A percentile compares a stretch with the other conserved stretches of the same genome.
These are phyloP conservation scores for Lagopus muta DNA, from an alignment of 2,113 vertebrate species.

Conservation along the genomic window DNA sequence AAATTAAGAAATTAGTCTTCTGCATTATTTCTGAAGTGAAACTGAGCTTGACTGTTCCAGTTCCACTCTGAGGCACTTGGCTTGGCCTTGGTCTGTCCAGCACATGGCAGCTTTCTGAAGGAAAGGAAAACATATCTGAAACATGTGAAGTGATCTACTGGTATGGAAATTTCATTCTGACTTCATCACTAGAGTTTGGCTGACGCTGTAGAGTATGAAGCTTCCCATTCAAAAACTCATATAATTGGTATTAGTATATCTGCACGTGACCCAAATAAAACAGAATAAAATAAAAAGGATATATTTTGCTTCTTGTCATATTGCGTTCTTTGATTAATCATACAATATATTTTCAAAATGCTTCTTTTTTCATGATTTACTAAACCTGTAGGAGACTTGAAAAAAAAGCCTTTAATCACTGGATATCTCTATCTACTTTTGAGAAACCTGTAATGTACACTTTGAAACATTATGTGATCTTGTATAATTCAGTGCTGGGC, in stretches of 20 bases:
- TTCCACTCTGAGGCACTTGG: neutral
- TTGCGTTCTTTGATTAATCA: constrained; percentile 16
- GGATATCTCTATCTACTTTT: constrained; percentile 6
- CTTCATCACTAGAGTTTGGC: neutral
- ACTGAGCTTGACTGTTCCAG: neutral
- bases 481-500: constrained; percentile 42
- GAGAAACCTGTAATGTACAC: constrained; percentile 29
- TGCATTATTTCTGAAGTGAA: neutral
- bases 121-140: neutral
- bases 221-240: neutral
- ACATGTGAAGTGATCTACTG: neutral
- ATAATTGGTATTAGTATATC: neutral
- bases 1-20: neutral
- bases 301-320: neutral
- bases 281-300: rapidly evolving
- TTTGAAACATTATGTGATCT: constrained; percentile 43
- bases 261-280: rapidly evolving
- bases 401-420: constrained; percentile 38
- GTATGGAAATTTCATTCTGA: neutral
- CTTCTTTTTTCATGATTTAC: neutral
- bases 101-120: neutral
- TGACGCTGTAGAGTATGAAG: neutral
- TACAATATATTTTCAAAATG: constrained; percentile 4
- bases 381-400: neutral
- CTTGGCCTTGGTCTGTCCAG: neutral